Evolutionary conservation across 2,113 vertebrate species (phyloP).

Genomic region (Puntigrus tetrazona): DNA sequence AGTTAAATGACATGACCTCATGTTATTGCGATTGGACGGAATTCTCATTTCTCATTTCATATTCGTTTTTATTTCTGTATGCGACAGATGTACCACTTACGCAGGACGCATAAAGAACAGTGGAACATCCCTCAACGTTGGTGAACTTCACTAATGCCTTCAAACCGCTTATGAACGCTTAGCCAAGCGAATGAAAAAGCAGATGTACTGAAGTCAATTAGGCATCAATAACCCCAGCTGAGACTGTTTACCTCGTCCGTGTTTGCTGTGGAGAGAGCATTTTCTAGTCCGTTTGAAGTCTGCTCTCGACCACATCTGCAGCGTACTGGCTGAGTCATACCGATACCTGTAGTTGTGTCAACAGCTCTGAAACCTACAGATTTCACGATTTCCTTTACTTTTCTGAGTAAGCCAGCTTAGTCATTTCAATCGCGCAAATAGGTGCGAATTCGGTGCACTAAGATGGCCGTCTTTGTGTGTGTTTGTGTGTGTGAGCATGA

Average conservation of each 20-base stretch:
- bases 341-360: constrained; percentile 47
- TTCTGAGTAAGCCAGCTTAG: constrained; percentile 25
- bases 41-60: no score
- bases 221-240: constrained; percentile 67
- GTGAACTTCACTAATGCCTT: constrained; percentile 50
- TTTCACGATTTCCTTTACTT: constrained; percentile 11
- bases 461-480: background rate
- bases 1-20: background rate
- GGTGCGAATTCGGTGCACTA: background rate
- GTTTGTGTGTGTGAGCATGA: background rate
- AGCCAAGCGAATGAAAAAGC: constrained; percentile 60
- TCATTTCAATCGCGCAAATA: background rate
- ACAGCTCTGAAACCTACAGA: constrained; percentile 6
- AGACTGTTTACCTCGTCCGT: constrained; percentile 55
- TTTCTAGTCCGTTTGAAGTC: constrained; percentile 68
- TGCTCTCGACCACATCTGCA: constrained; percentile 47
- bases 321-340: constrained; percentile 52
- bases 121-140: constrained; percentile 23
- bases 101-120: background rate
- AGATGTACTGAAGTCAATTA: constrained; percentile 69
- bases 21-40: no score
- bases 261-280: constrained; percentile 51
- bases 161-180: constrained; percentile 66
- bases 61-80: background rate
- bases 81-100: background rate